Conservation (phyloP, 2,888 invertebrate species). For the Cephus pygmeus region DNA sequence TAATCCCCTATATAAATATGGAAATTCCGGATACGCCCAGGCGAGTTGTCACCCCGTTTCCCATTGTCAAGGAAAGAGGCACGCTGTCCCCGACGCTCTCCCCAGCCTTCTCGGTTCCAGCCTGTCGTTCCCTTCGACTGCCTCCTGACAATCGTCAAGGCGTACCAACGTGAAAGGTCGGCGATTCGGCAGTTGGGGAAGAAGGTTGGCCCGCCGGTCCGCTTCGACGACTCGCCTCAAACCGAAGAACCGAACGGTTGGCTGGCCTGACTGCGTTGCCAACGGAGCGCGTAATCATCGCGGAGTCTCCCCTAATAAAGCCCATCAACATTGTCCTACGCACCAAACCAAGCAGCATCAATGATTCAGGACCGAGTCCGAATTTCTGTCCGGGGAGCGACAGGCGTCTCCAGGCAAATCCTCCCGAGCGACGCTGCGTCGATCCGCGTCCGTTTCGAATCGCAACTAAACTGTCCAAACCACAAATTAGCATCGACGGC, state of each 20-base stretch:
- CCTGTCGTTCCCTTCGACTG: neutral
- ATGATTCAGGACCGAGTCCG: slow-evolving; percentile 24
- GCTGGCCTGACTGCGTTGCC: slow-evolving; percentile 6
- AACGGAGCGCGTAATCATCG: slow-evolving; percentile 38
- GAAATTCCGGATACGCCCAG: slow-evolving; percentile 32
- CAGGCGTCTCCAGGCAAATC: neutral
- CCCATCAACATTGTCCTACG: neutral
- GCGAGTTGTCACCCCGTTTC: neutral
- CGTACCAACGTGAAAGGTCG: neutral
- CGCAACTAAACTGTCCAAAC: slow-evolving; percentile 29
- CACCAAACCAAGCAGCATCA: slow-evolving; percentile 17
- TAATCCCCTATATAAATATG: slow-evolving; percentile 44
- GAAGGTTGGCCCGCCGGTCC: neutral
- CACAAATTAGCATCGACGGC: slow-evolving; percentile 36
- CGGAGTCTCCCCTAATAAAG: slow-evolving; percentile 39
- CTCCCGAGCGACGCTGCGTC: slow-evolving; percentile 16
- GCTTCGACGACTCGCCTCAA: neutral
- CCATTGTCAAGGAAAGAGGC: neutral
- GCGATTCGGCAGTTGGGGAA: neutral
- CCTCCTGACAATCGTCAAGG: neutral
- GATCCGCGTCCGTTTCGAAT: slow-evolving; percentile 23
- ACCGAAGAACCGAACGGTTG: neutral
- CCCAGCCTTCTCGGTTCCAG: neutral
- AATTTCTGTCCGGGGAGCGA: slow-evolving; percentile 8
- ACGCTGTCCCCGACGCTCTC: neutral